A percentile compares a stretch with the other conserved stretches of the same genome.
Evolutionary conservation across 2,113 vertebrate genomes (phyloP).

Genomic region (Ptyas mucosa): DNA sequence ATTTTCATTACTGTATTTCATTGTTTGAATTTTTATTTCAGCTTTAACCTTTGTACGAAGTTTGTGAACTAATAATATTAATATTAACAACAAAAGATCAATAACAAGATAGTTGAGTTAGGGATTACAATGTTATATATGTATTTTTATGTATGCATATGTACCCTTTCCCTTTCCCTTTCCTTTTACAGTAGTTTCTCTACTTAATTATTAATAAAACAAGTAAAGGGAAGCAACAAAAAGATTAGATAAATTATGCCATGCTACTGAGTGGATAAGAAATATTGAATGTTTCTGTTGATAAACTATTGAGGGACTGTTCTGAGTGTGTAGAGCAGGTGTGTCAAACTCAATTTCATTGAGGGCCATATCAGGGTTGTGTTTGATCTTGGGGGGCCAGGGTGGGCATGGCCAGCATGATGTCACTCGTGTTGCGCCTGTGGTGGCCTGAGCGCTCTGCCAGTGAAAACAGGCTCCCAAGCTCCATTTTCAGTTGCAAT

Average conservation of each 20-base stretch:
- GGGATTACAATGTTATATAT: background rate
- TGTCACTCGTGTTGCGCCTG: too few species aligned
- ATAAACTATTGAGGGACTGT: rapidly evolving
- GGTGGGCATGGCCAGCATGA: too few species aligned
- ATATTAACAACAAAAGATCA: background rate
- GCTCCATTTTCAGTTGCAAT: too few species aligned
- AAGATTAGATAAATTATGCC: background rate
- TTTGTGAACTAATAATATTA: background rate
- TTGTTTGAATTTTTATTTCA: background rate
- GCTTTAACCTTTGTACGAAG: background rate
- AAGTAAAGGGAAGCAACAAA: background rate
- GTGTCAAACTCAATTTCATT: too few species aligned
- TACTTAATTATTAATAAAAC: background rate
- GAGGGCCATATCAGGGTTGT: too few species aligned
- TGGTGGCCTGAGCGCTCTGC: too few species aligned
- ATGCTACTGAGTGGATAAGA: background rate
- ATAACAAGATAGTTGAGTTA: background rate
- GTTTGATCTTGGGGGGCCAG: too few species aligned
- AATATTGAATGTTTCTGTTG: background rate
- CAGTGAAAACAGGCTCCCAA: too few species aligned
- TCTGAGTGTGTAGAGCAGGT: background rate
- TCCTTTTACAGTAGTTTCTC: background rate
- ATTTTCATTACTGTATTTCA: background rate
- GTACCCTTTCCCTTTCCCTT: background rate
- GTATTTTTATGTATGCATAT: background rate